These are phyloP conservation scores for Cantharis flavilabris DNA, from an alignment of 2,888 invertebrate genomes.

Conservation along the genomic window DNA sequence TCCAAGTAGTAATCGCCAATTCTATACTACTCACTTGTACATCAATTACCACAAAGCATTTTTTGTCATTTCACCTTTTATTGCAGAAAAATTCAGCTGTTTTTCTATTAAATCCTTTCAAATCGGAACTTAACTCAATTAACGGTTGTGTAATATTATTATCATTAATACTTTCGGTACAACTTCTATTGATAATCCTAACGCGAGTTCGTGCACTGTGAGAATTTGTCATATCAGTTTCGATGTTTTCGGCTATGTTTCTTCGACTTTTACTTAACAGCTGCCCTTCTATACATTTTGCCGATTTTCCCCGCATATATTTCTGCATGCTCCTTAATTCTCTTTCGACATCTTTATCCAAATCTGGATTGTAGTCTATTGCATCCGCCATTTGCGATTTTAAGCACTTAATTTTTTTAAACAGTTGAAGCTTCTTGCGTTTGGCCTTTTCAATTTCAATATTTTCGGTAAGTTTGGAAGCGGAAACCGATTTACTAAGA, in stretches of 20 bases:
- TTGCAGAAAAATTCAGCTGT: conserved; percentile 64
- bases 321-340: conserved; percentile 56
- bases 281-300: conserved; percentile 71
- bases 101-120: conserved; percentile 67
- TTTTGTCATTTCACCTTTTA: conserved; percentile 62
- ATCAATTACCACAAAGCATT: conserved; percentile 30
- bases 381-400: conserved; percentile 57
- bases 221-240: conserved; percentile 49
- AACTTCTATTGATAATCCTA: conserved; percentile 54
- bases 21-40: conserved; percentile 35
- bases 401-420: conserved; percentile 52
- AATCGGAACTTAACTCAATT: conserved; percentile 63
- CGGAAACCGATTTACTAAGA: conserved; percentile 65
- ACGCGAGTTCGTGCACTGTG: conserved; percentile 46
- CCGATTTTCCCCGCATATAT: conserved; percentile 73
- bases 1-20: neutral
- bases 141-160: conserved; percentile 64
- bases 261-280: conserved; percentile 64
- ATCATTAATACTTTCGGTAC: conserved; percentile 55
- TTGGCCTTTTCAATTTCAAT: conserved; percentile 59
- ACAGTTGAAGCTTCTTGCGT: conserved; percentile 57
- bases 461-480: conserved; percentile 66
- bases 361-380: conserved; percentile 55
- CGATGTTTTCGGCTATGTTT: conserved; percentile 58
- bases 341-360: conserved; percentile 55